Conservation (phyloP, 2,113 vertebrate species). For the Dicentrarchus labrax region DNA sequence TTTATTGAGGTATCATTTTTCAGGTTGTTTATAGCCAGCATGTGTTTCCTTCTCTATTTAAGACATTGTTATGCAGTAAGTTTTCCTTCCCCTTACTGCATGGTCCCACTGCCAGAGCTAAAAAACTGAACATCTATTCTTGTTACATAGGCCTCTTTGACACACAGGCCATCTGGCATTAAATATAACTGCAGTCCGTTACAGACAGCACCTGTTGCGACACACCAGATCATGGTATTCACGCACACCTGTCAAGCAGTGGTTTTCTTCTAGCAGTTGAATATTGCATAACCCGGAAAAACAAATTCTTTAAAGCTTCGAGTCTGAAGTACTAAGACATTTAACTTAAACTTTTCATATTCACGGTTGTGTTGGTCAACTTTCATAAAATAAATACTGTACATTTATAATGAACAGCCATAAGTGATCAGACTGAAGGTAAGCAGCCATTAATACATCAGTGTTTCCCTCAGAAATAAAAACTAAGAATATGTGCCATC, state of each 20-base stretch:
- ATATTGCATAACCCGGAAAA: conserved; percentile 36
- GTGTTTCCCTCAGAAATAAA: conserved; percentile 44
- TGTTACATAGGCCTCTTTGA: conserved; percentile 43
- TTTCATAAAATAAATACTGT: conserved; percentile 65
- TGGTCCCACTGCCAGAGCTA: not conserved
- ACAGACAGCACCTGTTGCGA: conserved; percentile 53
- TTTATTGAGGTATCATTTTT: conserved; percentile 41
- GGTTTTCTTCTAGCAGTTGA: conserved; percentile 25
- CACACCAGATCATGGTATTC: conserved; percentile 25
- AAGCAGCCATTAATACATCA: conserved; percentile 51
- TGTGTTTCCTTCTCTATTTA: conserved; percentile 13
- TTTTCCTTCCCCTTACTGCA: conserved; percentile 12
- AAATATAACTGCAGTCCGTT: conserved; percentile 42
- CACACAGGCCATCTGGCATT: conserved; percentile 45
- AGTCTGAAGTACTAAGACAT: conserved; percentile 5
- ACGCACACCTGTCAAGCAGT: not conserved
- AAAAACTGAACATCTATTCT: conserved; percentile 36
- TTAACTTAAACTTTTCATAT: not conserved
- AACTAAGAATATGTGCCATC: conserved; percentile 21
- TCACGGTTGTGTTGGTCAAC: not conserved
- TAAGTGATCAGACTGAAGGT: not conserved
- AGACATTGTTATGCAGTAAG: conserved; percentile 1
- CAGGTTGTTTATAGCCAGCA: not conserved
- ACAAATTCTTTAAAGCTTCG: not conserved
- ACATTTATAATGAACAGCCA: conserved; percentile 39